Conservation (phyloP, 2,113 vertebrate genomes). For the Melanostigma gelatinosum region DNA sequence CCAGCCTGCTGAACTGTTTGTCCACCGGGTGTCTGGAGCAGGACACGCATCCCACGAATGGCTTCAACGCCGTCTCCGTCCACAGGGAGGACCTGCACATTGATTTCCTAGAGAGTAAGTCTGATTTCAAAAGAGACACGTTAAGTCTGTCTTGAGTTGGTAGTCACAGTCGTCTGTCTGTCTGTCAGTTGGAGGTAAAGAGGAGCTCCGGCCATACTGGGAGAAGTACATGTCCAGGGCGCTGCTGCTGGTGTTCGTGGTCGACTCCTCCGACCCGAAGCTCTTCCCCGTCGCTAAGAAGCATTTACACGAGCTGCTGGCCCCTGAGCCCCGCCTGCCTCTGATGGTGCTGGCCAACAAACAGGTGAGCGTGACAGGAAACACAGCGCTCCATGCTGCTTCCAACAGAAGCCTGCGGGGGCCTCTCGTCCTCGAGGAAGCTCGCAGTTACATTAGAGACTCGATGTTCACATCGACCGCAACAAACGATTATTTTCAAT, state of each 20-base stretch:
- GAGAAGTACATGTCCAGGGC: constrained; percentile 86
- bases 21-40: constrained; percentile 83
- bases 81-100: constrained; percentile 85
- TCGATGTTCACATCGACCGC: neutral
- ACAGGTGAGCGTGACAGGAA: constrained; percentile 85
- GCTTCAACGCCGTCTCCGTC: constrained; percentile 89
- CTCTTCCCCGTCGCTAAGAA: constrained; percentile 88
- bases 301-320: constrained; percentile 88
- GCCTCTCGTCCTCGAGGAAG: neutral
- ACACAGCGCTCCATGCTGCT: neutral
- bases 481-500: neutral
- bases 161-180: neutral
- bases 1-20: constrained; percentile 88
- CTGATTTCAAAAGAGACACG: neutral
- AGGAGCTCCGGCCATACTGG: constrained; percentile 89
- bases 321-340: constrained; percentile 83
- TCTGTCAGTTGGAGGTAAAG: constrained; percentile 88
- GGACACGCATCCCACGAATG: constrained; percentile 86
- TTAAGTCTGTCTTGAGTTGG: neutral
- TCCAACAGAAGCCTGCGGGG: neutral
- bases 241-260: constrained; percentile 90
- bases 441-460: neutral
- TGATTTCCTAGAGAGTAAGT: constrained; percentile 94
- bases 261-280: constrained; percentile 87
- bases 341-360: constrained; percentile 95